Base-by-base conservation (phyloP, 92 coral and sea anemone genomes). In the Epizoanthus stellaris region DNA sequence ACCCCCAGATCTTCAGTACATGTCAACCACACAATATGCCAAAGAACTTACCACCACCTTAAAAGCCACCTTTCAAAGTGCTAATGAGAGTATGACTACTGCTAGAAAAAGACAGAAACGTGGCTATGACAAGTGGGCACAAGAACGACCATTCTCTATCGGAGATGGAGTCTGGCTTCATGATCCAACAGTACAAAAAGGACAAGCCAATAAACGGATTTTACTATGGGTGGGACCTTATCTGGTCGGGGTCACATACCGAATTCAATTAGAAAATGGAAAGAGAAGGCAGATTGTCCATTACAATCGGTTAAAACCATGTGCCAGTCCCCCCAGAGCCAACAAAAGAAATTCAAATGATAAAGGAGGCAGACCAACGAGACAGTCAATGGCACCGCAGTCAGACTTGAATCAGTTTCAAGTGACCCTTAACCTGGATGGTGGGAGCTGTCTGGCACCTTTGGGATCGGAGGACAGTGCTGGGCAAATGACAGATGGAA, bases 201-300 rank as follows among this genome's bases (percentile, higher is more conserved):
- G 87, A 47, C 54, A 68, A 70, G 81, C 87, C 20, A 83, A 73
- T 47, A 83, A 83, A 59, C 21, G 65, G 17, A 30, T 73, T 61
- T 43, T 83, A 23, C 87, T 81, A 58, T 83, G 87, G 87, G 80
- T 83, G 7, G 87, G 87, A 10, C 87, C 87, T 7, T 83, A 45
- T 77, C 38, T 83, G 39, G 81, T 83, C 20, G 87, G 81, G 20
- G 87, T 73, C 16, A 84, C 87, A 13, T 73, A 84, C 80, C 68
- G 82, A 70, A 61, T 84, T 71, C 80, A 70, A 72, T 73, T 57
- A 59, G 82, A 84, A 72, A 56, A 57, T 17, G 87, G 82, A 19
- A 84, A 72, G 80, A 73, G 72, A 73, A 72, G 87, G 59, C 40
- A 73, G 64, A 34, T 82, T 43, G 77, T 82, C 36, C 86, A 66